A percentile compares a stretch with the other conserved stretches of the same genome.
Conservation (phyloP, 2,797 vertebrate genomes). For the Characodon lateralis region DNA sequence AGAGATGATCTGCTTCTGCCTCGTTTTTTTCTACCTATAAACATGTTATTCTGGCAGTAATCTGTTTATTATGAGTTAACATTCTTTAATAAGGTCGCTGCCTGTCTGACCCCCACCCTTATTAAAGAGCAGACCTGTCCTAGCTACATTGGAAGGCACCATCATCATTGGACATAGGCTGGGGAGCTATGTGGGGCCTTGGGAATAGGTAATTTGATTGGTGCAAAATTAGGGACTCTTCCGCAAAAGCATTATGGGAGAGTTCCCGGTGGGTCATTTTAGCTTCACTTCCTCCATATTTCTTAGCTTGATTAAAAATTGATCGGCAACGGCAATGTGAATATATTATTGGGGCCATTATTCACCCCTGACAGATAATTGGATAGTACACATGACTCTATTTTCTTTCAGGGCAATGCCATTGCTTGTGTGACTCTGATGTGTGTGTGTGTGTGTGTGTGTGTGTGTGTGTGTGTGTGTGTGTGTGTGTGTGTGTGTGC, state of each 20-base stretch:
- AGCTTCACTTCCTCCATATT: constrained; percentile 99
- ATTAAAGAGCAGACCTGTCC: constrained; percentile 84
- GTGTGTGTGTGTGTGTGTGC: constrained; percentile 36
- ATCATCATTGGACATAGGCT: constrained; percentile 61
- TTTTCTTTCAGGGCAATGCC: constrained; percentile 97
- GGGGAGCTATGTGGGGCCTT: constrained; percentile 72
- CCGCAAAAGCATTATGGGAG: constrained; percentile 91
- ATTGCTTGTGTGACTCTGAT: constrained; percentile 67
- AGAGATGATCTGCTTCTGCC: neutral
- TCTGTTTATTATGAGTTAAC: constrained; percentile 90
- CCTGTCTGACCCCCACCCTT: constrained; percentile 83
- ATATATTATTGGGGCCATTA: constrained; percentile 99
- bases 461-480: constrained; percentile 34
- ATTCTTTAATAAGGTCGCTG: constrained; percentile 88
- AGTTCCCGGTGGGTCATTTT: constrained; percentile 98
- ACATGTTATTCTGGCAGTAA: constrained; percentile 72
- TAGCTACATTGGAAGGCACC: constrained; percentile 90
- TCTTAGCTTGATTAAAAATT: constrained; percentile 99
- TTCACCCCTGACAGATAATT: constrained; percentile 99
- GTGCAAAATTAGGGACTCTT: constrained; percentile 95
- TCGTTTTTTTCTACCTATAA: constrained; percentile 13
- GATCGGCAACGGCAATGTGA: constrained; percentile 99
- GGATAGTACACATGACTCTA: constrained; percentile 94
- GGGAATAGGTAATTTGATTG: constrained; percentile 96
- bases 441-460: constrained; percentile 35